A percentile compares a stretch with the other conserved stretches of the same genome.
phyloP scores from a whole-genome alignment of 2,113 vertebrate genomes.

The Pachypanchax playfairii region DNA sequence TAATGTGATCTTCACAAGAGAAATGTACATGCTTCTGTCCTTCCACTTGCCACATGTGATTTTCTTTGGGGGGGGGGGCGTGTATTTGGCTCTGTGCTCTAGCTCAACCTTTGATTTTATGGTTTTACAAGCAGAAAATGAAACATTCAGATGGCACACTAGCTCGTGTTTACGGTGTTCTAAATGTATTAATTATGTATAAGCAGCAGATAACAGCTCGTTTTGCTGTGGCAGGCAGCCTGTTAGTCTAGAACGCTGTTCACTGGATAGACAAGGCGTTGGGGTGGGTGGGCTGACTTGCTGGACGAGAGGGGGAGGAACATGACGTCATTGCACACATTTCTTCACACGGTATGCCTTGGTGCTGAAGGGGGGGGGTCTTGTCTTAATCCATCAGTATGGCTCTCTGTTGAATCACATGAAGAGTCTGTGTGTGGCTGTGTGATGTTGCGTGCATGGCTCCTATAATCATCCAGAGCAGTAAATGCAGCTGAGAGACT shows the following conservation, averaged over 20 bases:
- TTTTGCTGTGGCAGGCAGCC: constrained; percentile 47
- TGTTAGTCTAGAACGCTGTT: constrained; percentile 44
- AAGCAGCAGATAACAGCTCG: constrained; percentile 49
- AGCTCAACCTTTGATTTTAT: constrained; percentile 25
- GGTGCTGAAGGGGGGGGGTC: constrained; percentile 31
- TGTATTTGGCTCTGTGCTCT: constrained; percentile 12
- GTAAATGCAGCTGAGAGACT: constrained; percentile 61
- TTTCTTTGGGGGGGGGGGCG: too few relatives aligned
- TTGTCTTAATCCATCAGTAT: constrained; percentile 49
- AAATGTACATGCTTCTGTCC: constrained; percentile 6
- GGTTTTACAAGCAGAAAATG: constrained; percentile 52
- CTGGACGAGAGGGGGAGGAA: constrained; percentile 27
- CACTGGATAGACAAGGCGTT: constrained; percentile 49
- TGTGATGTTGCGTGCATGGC: constrained; percentile 24
- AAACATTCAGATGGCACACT: constrained; percentile 38
- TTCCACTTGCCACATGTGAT: constrained; percentile 1
- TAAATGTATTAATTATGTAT: constrained; percentile 63
- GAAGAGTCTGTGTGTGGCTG: constrained; percentile 24
- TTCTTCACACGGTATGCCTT: constrained; percentile 49
- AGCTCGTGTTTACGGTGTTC: constrained; percentile 45
- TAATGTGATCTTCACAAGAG: constrained; percentile 22
- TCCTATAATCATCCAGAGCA: constrained; percentile 46
- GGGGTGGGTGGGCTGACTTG: constrained; percentile 47
- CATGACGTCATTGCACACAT: constrained; percentile 64
- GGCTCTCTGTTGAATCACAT: constrained; percentile 47